Evolutionary conservation across 2,797 vertebrate genomes (phyloP), one percentile per base, ranked within the genome.

Genomic region (Zenarchopterus dispar): DNA sequence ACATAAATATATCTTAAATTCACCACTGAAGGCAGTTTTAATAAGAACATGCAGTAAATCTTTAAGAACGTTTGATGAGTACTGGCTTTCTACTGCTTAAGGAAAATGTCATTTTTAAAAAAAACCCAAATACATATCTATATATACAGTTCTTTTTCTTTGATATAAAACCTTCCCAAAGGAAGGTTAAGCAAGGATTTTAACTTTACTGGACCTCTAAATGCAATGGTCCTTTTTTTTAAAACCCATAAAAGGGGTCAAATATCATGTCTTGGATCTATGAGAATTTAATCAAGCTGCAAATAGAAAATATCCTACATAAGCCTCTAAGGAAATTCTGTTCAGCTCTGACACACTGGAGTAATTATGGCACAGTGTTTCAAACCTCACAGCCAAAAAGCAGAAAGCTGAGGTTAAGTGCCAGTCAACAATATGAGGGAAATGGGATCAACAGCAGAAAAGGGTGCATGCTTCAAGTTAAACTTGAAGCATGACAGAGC

Each of bases 1-100:
- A 74, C 58, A 80, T 70, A 62, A 70, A 83, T 66, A 70, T 63
- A 64, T 76, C 65, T 75, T 74, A 70, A 82, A 73, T 80, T 59
- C 31, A 50, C 50, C 6, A 63, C 74, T 75, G 43, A 49, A 5
- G 62, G 57, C 73, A 55, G 8, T 66, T 73, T 71, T 59, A 75
- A 70, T 56, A 56, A 48, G 71, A 75, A 61, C 69, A 67, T 57
- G 68, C 11, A 22, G 71, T 71, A 70, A 82, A 76, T 80, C 67
- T 68, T 73, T 57, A 68, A 75, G n/a, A 82, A 76, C 78, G 65
- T 68, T 73, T 57, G 70, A 75, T 70, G 69, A 81, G 57, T 59
- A 9, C 57, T 31, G 23, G 62, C 57, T 56, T 46, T 46, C 46
- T 17, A 6, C 41, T 1, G 48, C 54, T 62, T 4, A 17, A 56